A percentile compares a stretch with the other conserved stretches of the same genome.
Conservation (phyloP, 2,113 vertebrate species). For the Pan troglodytes region DNA sequence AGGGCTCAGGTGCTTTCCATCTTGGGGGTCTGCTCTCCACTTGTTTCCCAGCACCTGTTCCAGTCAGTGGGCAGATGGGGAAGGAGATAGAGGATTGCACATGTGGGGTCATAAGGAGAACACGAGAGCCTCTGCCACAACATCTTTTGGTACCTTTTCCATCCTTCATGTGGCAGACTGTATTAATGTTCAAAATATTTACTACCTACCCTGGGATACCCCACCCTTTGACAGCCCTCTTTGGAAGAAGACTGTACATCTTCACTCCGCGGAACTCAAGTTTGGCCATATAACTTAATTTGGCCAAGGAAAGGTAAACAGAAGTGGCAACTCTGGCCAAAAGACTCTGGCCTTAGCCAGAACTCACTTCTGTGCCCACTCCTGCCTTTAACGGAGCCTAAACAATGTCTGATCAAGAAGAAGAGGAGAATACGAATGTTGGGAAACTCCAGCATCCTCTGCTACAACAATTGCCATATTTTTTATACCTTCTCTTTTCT, state of each 20-base stretch:
- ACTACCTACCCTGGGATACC: background rate
- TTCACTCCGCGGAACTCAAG: background rate
- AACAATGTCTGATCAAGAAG: background rate
- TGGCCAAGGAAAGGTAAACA: background rate
- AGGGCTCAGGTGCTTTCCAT: background rate
- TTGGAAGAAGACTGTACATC: background rate
- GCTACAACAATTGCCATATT: background rate
- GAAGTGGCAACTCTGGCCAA: background rate
- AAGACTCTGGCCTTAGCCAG: background rate
- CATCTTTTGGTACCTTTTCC: background rate
- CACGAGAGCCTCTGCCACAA: background rate
- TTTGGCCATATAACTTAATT: background rate
- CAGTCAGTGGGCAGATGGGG: background rate
- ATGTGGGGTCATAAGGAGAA: no score
- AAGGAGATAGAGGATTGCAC: background rate
- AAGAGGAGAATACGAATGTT: background rate
- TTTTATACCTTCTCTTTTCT: background rate
- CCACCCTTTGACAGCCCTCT: background rate
- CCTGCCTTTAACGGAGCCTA: background rate
- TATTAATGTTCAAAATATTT: background rate
- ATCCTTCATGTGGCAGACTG: background rate
- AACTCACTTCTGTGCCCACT: background rate
- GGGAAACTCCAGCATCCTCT: background rate
- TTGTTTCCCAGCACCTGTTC: background rate
- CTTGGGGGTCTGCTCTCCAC: background rate